These are phyloP conservation scores for Spisula solida DNA, from an alignment of 2,888 invertebrate species.

Conservation along the genomic window DNA sequence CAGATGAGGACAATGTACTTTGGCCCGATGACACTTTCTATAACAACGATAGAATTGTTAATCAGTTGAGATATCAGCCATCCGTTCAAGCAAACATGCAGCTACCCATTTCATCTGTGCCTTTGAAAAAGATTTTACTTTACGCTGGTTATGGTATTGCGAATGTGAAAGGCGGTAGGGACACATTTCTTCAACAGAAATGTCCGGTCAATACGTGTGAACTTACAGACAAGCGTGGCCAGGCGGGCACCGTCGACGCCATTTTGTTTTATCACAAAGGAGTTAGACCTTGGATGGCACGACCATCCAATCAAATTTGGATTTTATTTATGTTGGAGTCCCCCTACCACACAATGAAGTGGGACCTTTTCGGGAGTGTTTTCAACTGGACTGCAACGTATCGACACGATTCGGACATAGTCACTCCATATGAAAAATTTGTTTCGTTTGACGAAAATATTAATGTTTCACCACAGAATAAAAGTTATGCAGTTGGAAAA, in stretches of 20 bases:
- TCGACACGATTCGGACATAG: constrained; percentile 96
- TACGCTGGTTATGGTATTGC: constrained; percentile 53
- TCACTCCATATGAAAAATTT: constrained; percentile 98
- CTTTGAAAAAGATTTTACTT: constrained; percentile 57
- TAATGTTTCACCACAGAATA: not conserved
- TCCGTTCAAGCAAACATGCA: not conserved
- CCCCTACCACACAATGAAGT: constrained; percentile 89
- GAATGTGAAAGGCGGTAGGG: constrained; percentile 53
- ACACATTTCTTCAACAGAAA: constrained; percentile 82
- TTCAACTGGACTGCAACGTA: constrained; percentile 99
- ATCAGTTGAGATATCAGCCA: constrained; percentile 58
- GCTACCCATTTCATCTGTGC: not conserved
- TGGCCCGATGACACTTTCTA: constrained; percentile 50
- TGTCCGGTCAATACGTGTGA: constrained; percentile 97
- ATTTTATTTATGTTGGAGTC: constrained; percentile 61
- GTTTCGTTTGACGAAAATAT: constrained; percentile 92
- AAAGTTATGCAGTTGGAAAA: constrained; percentile 91
- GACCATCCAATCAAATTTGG: constrained; percentile 61
- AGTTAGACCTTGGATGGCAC: not conserved
- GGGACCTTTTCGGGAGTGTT: constrained; percentile 91
- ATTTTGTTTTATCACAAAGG: constrained; percentile 58
- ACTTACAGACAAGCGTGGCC: constrained; percentile 89
- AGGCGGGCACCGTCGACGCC: constrained; percentile 44
- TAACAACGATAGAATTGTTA: constrained; percentile 55
- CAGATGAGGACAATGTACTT: no score